Percentiles rank a stretch among this genome's conserved stretches.
Conservation (phyloP, 2,797 vertebrate species). For the Microcaecilia unicolor region DNA sequence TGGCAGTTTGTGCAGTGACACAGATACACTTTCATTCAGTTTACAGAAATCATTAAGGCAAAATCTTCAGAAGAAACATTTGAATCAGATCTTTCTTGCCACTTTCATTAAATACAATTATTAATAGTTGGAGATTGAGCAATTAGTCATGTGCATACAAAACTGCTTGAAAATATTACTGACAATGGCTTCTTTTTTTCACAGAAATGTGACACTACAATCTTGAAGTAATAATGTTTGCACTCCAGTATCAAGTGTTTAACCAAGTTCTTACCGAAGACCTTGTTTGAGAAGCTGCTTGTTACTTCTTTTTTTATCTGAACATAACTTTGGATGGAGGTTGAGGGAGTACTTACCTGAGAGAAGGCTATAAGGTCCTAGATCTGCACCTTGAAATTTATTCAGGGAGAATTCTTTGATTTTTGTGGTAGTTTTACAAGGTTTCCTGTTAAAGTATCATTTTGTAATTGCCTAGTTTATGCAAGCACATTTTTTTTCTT, state of each 20-base stretch:
- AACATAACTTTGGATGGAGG: slow-evolving; percentile 33
- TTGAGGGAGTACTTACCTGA: slow-evolving; percentile 9
- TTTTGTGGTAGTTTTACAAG: slow-evolving; percentile 14
- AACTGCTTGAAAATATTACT: not conserved
- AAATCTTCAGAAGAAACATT: not conserved
- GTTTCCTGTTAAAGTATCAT: slow-evolving; percentile 14
- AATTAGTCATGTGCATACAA: not conserved
- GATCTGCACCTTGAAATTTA: slow-evolving; percentile 43
- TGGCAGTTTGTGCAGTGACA: too few relatives aligned
- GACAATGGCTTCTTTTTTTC: slow-evolving; percentile 31
- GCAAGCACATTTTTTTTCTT: slow-evolving; percentile 11
- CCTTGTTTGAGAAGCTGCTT: slow-evolving; percentile 46
- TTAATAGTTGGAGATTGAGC: not conserved
- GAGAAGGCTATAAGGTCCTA: slow-evolving; percentile 31
- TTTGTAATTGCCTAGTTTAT: slow-evolving; percentile 6
- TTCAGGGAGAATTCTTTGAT: slow-evolving; percentile 55
- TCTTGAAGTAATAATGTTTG: slow-evolving; percentile 44
- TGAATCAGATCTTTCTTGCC: not conserved
- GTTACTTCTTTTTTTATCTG: slow-evolving; percentile 27
- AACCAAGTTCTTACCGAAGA: slow-evolving; percentile 55
- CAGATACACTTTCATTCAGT: too few relatives aligned
- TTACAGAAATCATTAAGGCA: too few relatives aligned
- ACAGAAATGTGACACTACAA: slow-evolving; percentile 43
- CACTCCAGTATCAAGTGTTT: slow-evolving; percentile 57
- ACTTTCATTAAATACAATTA: slow-evolving; percentile 1